Percentiles rank a stretch among this genome's conserved stretches.
Evolutionary conservation across 2,797 vertebrate genomes (phyloP).

Genomic region (Chloroceryle inda): DNA sequence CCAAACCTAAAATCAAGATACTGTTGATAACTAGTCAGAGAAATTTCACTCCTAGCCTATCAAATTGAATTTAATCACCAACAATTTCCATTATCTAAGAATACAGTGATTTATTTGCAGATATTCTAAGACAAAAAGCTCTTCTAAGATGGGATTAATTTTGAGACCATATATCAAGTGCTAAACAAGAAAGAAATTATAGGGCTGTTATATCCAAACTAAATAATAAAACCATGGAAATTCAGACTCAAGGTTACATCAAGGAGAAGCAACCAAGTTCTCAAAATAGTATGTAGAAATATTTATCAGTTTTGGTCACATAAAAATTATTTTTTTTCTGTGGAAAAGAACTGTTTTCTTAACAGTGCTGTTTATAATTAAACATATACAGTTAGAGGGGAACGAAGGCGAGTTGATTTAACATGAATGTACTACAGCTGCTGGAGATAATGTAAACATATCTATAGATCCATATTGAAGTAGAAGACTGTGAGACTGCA

Average conservation of each 20-base stretch:
- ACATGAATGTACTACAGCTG: not conserved
- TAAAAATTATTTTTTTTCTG: not conserved
- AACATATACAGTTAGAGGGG: not conserved
- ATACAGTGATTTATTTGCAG: slow-evolving; percentile 49
- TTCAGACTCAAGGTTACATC: slow-evolving; percentile 24
- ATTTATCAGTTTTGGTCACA: not conserved
- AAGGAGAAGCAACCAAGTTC: not conserved
- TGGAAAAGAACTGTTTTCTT: not conserved
- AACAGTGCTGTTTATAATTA: not conserved
- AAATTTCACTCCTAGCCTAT: slow-evolving; percentile 37
- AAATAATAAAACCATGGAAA: slow-evolving; percentile 14
- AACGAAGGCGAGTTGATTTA: not conserved
- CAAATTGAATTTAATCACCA: slow-evolving; percentile 61
- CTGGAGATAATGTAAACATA: not conserved
- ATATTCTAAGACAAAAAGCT: slow-evolving; percentile 35
- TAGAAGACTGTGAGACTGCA: not conserved
- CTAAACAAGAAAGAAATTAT: slow-evolving; percentile 42
- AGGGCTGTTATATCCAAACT: not conserved
- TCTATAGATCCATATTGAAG: not conserved
- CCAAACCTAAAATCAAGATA: slow-evolving; percentile 64
- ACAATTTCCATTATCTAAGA: slow-evolving; percentile 46
- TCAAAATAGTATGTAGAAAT: not conserved
- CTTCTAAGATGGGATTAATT: slow-evolving; percentile 53
- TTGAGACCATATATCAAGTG: slow-evolving; percentile 13
- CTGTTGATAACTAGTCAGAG: slow-evolving; percentile 38